Conservation (phyloP, 2,113 vertebrate genomes). For the Rutilus rutilus region DNA sequence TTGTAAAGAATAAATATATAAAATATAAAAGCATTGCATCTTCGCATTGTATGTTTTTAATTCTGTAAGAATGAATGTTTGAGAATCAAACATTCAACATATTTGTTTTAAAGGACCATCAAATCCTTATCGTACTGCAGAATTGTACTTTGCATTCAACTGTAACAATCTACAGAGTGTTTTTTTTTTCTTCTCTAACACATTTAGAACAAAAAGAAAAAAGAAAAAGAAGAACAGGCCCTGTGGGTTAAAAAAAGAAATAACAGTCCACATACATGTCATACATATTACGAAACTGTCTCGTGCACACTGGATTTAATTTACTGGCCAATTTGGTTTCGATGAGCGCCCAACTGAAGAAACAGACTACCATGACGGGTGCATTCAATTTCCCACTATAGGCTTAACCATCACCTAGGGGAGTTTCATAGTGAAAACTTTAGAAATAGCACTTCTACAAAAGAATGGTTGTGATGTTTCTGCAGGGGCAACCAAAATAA, state of each 20-base stretch:
- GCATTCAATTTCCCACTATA: slow-evolving; percentile 24
- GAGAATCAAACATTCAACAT: not conserved
- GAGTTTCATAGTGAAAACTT: slow-evolving; percentile 33
- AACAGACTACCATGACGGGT: slow-evolving; percentile 16
- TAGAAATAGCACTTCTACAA: slow-evolving; percentile 31
- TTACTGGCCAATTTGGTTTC: slow-evolving; percentile 48
- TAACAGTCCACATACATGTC: not conserved
- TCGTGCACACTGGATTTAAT: slow-evolving; percentile 27
- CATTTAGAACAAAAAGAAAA: not conserved
- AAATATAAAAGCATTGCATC: no score
- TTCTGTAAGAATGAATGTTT: no score
- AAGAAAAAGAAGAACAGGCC: not conserved
- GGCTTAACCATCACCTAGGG: slow-evolving; percentile 16
- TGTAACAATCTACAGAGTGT: not conserved
- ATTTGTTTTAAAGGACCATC: not conserved
- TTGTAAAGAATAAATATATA: not conserved
- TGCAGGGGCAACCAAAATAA: slow-evolving; percentile 39
- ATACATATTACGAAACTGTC: slow-evolving; percentile 19
- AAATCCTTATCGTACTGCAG: not conserved
- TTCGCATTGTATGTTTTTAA: no score
- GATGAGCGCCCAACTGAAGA: not conserved
- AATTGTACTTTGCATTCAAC: not conserved
- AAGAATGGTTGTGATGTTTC: slow-evolving; percentile 25
- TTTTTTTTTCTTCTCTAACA: not conserved
- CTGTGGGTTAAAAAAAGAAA: not conserved